These are phyloP conservation scores for Idaea dimidiata DNA, from an alignment of 2,888 invertebrate genomes.

Conservation along the genomic window DNA sequence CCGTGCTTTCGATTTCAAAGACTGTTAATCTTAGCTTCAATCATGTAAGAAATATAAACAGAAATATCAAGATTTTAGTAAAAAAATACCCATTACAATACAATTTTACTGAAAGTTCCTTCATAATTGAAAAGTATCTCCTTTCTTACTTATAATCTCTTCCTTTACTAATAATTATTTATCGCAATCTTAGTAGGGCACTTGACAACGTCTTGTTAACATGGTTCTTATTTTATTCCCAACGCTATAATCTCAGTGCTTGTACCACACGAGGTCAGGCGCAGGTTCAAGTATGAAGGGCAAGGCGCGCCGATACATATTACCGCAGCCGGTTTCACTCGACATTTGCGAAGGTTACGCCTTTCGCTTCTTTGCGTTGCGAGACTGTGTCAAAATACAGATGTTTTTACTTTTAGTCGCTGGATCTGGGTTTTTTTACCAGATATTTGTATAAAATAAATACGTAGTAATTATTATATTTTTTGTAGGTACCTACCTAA, in stretches of 20 bases:
- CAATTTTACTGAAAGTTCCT: too few relatives aligned
- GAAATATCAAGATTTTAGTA: too few relatives aligned
- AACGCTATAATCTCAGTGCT: slow-evolving; percentile 17
- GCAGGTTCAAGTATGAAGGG: slow-evolving; percentile 69
- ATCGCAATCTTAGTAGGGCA: not conserved
- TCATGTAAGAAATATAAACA: too few relatives aligned
- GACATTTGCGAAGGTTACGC: slow-evolving; percentile 43
- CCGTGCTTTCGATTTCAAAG: too few relatives aligned
- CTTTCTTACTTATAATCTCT: not conserved
- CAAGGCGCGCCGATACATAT: slow-evolving; percentile 34
- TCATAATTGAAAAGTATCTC: too few relatives aligned
- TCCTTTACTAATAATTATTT: too few relatives aligned
- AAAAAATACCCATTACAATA: too few relatives aligned
- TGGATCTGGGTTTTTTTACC: not conserved
- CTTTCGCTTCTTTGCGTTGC: slow-evolving; percentile 25
- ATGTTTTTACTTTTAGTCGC: not conserved
- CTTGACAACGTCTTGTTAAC: not conserved
- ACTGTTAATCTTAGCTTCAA: too few relatives aligned
- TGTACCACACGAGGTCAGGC: slow-evolving; percentile 28
- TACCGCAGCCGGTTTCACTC: slow-evolving; percentile 39
- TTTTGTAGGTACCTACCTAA: too few relatives aligned
- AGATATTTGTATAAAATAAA: too few relatives aligned
- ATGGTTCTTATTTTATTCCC: not conserved
- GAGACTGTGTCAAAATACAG: not conserved
- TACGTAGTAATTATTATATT: too few relatives aligned